These are phyloP conservation scores for Edolisoma coerulescens DNA, from an alignment of 2,113 vertebrate species.

Conservation along the genomic window DNA sequence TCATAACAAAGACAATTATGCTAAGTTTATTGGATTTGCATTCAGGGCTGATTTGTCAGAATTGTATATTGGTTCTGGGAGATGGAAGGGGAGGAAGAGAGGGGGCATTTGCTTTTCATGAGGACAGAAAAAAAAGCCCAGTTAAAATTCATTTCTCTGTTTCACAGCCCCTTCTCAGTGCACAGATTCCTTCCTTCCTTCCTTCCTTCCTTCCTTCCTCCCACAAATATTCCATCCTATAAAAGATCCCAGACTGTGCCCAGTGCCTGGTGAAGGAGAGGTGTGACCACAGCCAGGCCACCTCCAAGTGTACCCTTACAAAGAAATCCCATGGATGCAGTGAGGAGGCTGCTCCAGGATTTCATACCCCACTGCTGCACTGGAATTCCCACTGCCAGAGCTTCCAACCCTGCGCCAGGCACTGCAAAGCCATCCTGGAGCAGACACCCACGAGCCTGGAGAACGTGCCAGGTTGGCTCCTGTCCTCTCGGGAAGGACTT, in stretches of 20 bases:
- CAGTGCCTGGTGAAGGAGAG: background rate
- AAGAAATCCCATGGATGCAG: background rate
- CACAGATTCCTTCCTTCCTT: background rate
- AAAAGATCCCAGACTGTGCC: background rate
- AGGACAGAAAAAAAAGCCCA: background rate
- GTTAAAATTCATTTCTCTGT: background rate
- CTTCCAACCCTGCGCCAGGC: background rate
- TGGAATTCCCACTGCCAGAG: background rate
- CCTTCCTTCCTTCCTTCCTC: background rate
- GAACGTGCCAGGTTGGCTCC: background rate
- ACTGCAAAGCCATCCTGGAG: background rate
- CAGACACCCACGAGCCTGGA: background rate
- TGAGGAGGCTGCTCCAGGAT: background rate
- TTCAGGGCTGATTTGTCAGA: slow-evolving; percentile 58
- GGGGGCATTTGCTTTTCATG: slow-evolving; percentile 25
- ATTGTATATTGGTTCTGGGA: slow-evolving; percentile 46
- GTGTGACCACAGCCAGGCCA: background rate
- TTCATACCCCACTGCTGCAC: background rate
- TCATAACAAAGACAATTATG: slow-evolving; percentile 55
- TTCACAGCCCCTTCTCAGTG: background rate
- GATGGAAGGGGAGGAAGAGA: slow-evolving; percentile 6
- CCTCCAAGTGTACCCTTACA: background rate
- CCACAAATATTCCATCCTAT: background rate
- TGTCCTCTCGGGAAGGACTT: background rate
- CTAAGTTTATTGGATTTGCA: slow-evolving; percentile 63